Base-by-base conservation (phyloP, 2,888 invertebrate species). In the Altica lythri region DNA sequence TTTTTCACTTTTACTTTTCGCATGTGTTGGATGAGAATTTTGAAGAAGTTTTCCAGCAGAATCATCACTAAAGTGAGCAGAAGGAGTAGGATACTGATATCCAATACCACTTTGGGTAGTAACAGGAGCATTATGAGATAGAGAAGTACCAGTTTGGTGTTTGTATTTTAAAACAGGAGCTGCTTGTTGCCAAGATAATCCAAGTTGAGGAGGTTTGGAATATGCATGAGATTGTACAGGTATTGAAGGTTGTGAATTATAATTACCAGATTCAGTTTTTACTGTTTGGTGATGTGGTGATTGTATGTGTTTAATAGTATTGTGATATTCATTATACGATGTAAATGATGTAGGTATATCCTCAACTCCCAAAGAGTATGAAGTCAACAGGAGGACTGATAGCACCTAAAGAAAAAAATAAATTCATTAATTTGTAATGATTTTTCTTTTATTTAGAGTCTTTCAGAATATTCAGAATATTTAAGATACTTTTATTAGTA, bases 261-360 rank as follows among this genome's bases (percentile, higher is more conserved):
- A n/a, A n/a, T n/a, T n/a, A n/a, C n/a, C 27, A 14, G 45, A 14
- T 10, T 42, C n/a, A 2, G 35, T 37, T 19, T 50, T 14, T 13
- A 51, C 14, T 22, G 13, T 22, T n/a, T n/a, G n/a, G n/a, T n/a
- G 9, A 22, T 40, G 13, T 1, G 9, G 48, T 6, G 62, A 55
- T 16, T 58, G 55, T 30, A 62, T 56, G 35, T 65, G 64, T 9
- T 62, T 51, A 6, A 63, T 47, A 1, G 59, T 53, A 42, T 62
- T 61, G 42, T 66, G 64, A 49, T 65, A 61, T 16, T 66, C 53
- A 12, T 66, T 66, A 48, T 65, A 61, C 6, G 57, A 52, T 8
- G 58, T 52, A 25, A 54, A 67, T 1, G 68, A 68, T 4, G 63
- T 48, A n/a, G 48, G 48, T 29, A 38, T 16, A 18, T 59, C 55